Percentiles rank a stretch among this genome's conserved stretches.
These are phyloP conservation scores for Polyploca ridens DNA, from an alignment of 2,888 invertebrate genomes.

Conservation along the genomic window DNA sequence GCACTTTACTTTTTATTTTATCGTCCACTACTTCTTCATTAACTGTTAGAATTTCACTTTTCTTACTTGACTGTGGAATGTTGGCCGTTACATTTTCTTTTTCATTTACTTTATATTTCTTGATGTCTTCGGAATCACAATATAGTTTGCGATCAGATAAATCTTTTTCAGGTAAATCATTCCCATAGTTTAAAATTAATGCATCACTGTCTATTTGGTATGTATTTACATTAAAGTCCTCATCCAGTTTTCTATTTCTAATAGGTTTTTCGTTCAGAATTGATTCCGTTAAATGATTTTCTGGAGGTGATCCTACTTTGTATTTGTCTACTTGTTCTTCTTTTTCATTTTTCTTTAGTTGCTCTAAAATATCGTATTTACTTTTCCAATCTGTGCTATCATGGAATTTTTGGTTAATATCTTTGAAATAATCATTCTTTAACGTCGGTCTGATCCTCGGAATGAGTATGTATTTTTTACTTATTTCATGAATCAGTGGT, in stretches of 20 bases:
- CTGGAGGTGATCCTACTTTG: not conserved
- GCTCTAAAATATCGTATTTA: conserved; percentile 73
- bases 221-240: not conserved
- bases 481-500: conserved; percentile 63
- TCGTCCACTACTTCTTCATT: conserved; percentile 8
- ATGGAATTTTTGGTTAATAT: conserved; percentile 29
- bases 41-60: not conserved
- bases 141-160: conserved; percentile 19
- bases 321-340: conserved; percentile 25
- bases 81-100: not conserved
- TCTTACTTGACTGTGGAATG: not conserved
- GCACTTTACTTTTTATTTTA: conserved; percentile 13
- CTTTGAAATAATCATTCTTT: conserved; percentile 31
- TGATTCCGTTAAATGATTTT: not conserved
- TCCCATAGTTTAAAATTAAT: conserved; percentile 23
- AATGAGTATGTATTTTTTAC: conserved; percentile 74
- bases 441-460: conserved; percentile 54
- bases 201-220: conserved; percentile 12
- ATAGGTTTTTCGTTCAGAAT: not conserved
- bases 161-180: conserved; percentile 49
- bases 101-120: not conserved
- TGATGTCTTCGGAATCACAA: not conserved
- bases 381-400: conserved; percentile 70
- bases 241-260: not conserved
- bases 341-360: conserved; percentile 63